Conservation (phyloP, 2,888 invertebrate genomes). For the Iselma pallidipennis region DNA sequence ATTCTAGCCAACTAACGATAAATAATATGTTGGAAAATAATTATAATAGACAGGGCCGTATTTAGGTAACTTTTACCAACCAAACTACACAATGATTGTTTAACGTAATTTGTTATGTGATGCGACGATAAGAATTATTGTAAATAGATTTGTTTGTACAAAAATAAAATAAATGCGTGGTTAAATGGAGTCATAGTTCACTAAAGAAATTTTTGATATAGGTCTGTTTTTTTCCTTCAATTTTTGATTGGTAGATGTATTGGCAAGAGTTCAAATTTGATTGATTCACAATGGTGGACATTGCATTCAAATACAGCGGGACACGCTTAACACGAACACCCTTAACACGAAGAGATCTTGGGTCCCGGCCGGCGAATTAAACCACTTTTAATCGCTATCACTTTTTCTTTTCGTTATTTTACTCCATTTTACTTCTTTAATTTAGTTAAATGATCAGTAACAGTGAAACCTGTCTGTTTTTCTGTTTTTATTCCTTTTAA, state of each 20-base stretch:
- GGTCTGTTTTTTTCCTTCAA: background rate
- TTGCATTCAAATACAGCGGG: no score
- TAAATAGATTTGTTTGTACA: background rate
- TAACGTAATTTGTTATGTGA: background rate
- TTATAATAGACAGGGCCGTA: background rate
- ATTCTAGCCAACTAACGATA: background rate
- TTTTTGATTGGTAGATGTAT: background rate
- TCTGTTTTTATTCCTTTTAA: background rate
- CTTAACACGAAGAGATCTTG: no score
- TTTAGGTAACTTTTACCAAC: background rate
- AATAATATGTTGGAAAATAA: background rate
- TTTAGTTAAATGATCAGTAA: no score
- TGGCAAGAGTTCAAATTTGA: background rate
- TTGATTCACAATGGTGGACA: background rate
- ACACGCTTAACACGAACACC: no score
- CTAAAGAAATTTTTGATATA: background rate
- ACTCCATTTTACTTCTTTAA: no score
- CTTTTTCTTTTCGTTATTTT: no score
- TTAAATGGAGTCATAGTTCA: background rate
- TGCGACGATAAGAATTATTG: background rate
- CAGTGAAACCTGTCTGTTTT: no score
- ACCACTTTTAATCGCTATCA: no score
- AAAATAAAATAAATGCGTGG: background rate
- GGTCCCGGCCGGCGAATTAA: no score
- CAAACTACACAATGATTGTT: no score